Conservation (phyloP, 2,113 vertebrate species). For the Sporophila hypoxantha region DNA sequence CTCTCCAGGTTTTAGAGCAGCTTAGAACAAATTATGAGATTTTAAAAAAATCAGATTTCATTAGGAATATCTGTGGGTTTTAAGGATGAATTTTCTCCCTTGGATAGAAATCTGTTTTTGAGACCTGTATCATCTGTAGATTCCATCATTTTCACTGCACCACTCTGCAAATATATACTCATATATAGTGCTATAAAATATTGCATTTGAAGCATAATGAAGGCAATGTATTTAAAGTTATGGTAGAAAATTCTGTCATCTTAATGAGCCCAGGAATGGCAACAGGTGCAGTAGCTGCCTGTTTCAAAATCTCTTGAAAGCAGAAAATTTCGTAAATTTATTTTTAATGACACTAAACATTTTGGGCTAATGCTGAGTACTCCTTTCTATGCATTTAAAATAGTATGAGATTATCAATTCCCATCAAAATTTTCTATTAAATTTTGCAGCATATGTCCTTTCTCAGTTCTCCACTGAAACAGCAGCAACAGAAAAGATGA, state of each 20-base stretch:
- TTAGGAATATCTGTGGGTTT: not conserved
- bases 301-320: not conserved
- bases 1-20: not conserved
- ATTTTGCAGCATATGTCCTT: not conserved
- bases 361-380: not conserved
- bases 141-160: not conserved
- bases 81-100: not conserved
- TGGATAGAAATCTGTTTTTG: not conserved
- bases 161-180: not conserved
- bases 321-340: not conserved
- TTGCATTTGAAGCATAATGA: not conserved
- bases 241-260: not conserved
- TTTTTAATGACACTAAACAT: not conserved
- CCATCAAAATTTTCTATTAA: not conserved
- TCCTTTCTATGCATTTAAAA: not conserved
- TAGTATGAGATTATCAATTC: not conserved
- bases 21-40: not conserved
- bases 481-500: not conserved
- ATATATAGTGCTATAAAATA: not conserved
- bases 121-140: not conserved
- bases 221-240: not conserved
- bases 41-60: not conserved
- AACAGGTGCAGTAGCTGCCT: not conserved
- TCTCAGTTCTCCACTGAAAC: not conserved
- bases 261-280: not conserved